Percentiles rank a stretch among this genome's conserved stretches.
These are phyloP conservation scores for Myotis vivesi DNA, from an alignment of 2,797 vertebrate species.

Conservation along the genomic window DNA sequence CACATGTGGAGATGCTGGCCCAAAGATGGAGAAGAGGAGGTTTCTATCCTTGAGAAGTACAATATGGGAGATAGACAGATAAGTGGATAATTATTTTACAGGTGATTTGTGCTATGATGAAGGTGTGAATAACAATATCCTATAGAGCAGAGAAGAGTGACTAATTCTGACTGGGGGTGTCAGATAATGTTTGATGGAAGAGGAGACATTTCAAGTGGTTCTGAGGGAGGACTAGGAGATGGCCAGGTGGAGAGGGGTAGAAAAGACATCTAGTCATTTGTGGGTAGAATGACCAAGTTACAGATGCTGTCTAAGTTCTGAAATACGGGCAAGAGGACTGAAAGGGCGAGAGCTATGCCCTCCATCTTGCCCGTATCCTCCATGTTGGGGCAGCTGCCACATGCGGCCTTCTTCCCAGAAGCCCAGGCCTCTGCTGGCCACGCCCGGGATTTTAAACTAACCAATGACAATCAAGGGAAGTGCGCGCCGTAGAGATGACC, in stretches of 20 bases:
- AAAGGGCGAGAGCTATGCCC: too few relatives aligned
- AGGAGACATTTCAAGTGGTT: background rate
- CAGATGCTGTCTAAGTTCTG: background rate
- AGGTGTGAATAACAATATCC: background rate
- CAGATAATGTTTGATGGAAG: background rate
- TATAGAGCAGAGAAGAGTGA: background rate
- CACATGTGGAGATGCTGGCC: background rate
- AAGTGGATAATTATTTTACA: background rate
- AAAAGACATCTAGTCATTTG: background rate
- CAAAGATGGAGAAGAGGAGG: background rate
- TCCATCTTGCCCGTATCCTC: too few relatives aligned
- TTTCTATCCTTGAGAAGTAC: background rate
- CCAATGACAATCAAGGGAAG: too few relatives aligned
- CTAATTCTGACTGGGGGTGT: background rate
- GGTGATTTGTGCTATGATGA: background rate
- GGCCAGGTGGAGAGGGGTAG: background rate
- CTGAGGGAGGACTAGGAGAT: background rate
- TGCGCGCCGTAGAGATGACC: too few relatives aligned
- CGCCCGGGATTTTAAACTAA: too few relatives aligned
- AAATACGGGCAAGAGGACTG: background rate
- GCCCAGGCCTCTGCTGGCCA: too few relatives aligned
- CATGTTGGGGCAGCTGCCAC: too few relatives aligned
- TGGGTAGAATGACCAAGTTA: background rate
- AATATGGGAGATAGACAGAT: background rate
- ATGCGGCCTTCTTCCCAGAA: too few relatives aligned